These are phyloP conservation scores for Ernsta delagoae DNA, from an alignment of 2,888 invertebrate genomes.

Conservation along the genomic window DNA sequence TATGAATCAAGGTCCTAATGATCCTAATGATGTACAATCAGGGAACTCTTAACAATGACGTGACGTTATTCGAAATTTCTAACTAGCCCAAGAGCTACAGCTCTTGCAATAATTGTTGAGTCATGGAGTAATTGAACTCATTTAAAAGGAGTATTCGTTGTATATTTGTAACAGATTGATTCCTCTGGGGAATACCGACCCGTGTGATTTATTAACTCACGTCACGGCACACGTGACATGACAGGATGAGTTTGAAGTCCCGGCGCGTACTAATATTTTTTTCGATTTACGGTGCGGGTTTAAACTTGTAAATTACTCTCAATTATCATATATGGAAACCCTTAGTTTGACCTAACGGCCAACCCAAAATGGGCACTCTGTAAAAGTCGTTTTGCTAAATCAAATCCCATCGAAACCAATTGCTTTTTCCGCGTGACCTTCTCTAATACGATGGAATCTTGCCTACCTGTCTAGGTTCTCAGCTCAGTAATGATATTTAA, in stretches of 20 bases:
- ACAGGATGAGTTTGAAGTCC: conserved; percentile 1
- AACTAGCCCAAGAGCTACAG: not conserved
- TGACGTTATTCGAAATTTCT: not conserved
- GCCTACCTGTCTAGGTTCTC: too few relatives aligned
- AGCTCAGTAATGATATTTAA: too few relatives aligned
- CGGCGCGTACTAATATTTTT: not conserved
- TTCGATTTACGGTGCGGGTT: not conserved
- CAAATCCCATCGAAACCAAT: too few relatives aligned
- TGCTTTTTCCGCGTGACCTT: too few relatives aligned
- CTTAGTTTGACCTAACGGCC: not conserved
- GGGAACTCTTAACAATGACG: not conserved
- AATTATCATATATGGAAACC: not conserved
- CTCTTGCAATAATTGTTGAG: not conserved
- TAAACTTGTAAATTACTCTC: not conserved
- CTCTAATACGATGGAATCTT: too few relatives aligned
- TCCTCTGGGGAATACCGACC: not conserved
- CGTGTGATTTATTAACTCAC: conserved; percentile 5
- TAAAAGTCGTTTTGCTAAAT: too few relatives aligned
- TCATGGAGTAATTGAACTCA: conserved; percentile 7
- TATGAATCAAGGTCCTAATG: not conserved
- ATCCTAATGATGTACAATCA: not conserved
- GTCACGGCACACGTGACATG: not conserved
- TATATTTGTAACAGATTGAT: not conserved
- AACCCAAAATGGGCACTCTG: too few relatives aligned
- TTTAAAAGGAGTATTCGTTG: not conserved